These are phyloP conservation scores for Melanotaenia duboulayi DNA, from an alignment of 2,113 vertebrate genomes.

Conservation along the genomic window DNA sequence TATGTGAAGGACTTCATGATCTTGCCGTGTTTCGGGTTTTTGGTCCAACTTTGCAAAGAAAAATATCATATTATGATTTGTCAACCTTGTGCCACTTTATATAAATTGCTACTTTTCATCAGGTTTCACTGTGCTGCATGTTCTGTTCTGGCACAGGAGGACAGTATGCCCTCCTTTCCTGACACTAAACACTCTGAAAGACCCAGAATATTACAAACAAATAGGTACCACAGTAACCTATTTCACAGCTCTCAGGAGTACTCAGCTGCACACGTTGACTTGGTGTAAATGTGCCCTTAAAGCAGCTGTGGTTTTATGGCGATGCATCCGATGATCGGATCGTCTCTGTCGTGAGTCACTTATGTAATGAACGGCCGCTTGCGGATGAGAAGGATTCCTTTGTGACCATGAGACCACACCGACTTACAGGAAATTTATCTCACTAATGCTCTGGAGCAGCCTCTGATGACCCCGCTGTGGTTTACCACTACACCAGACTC, in stretches of 20 bases:
- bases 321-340: slow-evolving; percentile 26
- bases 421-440: slow-evolving; percentile 30
- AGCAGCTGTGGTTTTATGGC: slow-evolving; percentile 13
- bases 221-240: neutral
- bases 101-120: neutral
- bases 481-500: slow-evolving; percentile 8
- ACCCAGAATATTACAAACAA: neutral
- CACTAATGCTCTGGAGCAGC: slow-evolving; percentile 14
- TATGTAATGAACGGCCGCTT: slow-evolving; percentile 16
- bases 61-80: no score
- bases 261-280: neutral
- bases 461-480: slow-evolving; percentile 9
- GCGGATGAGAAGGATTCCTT: slow-evolving; percentile 21
- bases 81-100: no score
- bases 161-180: neutral
- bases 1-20: no score
- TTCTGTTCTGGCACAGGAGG: neutral
- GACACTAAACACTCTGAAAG: neutral
- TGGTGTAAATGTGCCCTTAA: slow-evolving; percentile 18
- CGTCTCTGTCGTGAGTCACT: slow-evolving; percentile 44
- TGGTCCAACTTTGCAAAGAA: no score
- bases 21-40: no score
- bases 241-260: slow-evolving; percentile 3
- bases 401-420: slow-evolving; percentile 23
- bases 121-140: neutral